Percentiles rank a stretch among this genome's conserved stretches.
Conservation (phyloP, 1,140 invertebrate genomes). For the Periplaneta americana region DNA sequence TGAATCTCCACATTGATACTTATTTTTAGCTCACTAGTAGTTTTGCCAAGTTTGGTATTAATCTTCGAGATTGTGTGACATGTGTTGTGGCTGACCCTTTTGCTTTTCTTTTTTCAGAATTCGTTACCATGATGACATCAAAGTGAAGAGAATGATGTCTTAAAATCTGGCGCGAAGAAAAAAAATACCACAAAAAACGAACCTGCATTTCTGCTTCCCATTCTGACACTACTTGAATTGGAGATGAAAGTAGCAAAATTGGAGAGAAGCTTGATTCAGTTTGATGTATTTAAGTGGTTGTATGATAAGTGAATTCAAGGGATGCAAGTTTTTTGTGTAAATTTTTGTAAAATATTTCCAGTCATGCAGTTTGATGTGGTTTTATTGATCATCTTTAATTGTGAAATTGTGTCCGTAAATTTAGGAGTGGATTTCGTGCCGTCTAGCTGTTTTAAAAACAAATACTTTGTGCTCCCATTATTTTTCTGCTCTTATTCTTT, state of each 20-base stretch:
- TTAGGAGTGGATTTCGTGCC: conserved; percentile 24
- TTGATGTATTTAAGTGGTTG: conserved; percentile 29
- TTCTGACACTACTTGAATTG: conserved; percentile 37
- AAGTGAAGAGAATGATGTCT: conserved; percentile 65
- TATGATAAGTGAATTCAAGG: conserved; percentile 27
- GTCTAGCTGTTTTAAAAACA: conserved; percentile 16
- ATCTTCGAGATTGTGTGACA: neutral
- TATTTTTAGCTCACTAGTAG: neutral
- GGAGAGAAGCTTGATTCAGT: conserved; percentile 30
- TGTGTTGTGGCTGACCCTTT: conserved; percentile 13
- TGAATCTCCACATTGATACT: too few relatives aligned
- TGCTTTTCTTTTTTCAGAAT: conserved; percentile 70
- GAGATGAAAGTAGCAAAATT: conserved; percentile 29
- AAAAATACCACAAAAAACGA: conserved; percentile 36
- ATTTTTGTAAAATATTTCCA: conserved; percentile 36
- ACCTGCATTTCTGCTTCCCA: conserved; percentile 46
- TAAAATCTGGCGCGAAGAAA: conserved; percentile 39
- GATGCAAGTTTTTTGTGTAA: conserved; percentile 26
- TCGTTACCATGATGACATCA: conserved; percentile 98
- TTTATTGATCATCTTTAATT: conserved; percentile 23
- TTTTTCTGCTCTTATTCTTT: conserved; percentile 17
- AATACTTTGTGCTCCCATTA: conserved; percentile 18
- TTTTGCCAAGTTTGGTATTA: neutral
- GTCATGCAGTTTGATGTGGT: conserved; percentile 21
- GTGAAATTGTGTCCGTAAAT: conserved; percentile 22